These are phyloP conservation scores for Pantherophis alleghaniensis DNA, from an alignment of 2,797 vertebrate genomes.

Conservation along the genomic window DNA sequence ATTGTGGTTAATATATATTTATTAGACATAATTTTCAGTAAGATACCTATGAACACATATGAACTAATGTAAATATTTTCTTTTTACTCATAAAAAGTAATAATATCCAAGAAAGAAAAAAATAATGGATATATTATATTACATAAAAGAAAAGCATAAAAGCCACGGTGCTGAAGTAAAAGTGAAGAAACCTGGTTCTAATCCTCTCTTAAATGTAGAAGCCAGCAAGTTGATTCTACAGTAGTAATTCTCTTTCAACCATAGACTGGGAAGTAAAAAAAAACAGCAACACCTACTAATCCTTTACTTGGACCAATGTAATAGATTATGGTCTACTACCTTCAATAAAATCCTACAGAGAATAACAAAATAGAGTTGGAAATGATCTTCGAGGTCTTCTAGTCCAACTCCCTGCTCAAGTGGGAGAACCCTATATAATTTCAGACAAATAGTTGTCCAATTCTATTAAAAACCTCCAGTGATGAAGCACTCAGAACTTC, in stretches of 20 bases:
- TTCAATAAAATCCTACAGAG: not conserved
- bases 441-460: too few species aligned
- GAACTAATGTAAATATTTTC: not conserved
- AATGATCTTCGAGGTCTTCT: too few species aligned
- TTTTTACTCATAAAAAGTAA: slow-evolving; percentile 27
- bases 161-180: too few species aligned
- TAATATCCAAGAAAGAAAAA: slow-evolving; percentile 17
- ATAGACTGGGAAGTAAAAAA: not conserved
- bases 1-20: not conserved
- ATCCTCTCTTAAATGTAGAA: not conserved
- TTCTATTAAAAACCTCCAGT: too few species aligned
- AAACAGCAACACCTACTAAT: not conserved
- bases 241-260: not conserved
- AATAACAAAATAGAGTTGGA: too few species aligned
- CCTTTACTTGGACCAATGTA: not conserved
- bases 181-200: not conserved
- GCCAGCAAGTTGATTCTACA: not conserved
- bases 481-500: too few species aligned
- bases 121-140: slow-evolving; percentile 8
- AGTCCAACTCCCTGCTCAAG: too few species aligned
- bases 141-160: too few species aligned
- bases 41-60: not conserved
- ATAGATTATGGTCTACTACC: not conserved
- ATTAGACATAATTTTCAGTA: not conserved
- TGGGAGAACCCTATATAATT: too few species aligned